Percentiles rank a stretch among this genome's conserved stretches.
These are phyloP conservation scores for Phyllopteryx taeniolatus DNA, from an alignment of 2,113 vertebrate species.

Conservation along the genomic window DNA sequence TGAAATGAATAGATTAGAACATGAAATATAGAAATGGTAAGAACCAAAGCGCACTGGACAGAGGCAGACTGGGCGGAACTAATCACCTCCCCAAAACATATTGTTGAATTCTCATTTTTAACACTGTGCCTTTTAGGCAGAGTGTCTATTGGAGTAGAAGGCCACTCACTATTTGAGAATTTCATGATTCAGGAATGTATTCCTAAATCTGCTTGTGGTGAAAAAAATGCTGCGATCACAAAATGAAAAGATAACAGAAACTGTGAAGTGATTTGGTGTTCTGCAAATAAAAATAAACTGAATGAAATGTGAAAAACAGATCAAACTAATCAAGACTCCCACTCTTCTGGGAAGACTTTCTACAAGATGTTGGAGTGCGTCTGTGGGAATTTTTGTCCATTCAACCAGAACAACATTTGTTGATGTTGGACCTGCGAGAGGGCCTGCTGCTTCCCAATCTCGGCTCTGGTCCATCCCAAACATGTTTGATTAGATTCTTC, in stretches of 20 bases:
- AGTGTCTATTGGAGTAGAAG: neutral
- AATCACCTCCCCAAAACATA: neutral
- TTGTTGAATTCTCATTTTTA: neutral
- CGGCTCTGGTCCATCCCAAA: neutral
- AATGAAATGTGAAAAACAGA: neutral
- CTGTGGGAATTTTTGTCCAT: slow-evolving; percentile 3
- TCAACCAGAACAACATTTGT: neutral
- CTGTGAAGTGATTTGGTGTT: neutral
- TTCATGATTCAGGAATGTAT: neutral
- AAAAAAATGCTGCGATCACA: neutral
- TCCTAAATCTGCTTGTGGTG: neutral
- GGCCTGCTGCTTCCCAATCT: neutral
- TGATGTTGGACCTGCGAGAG: neutral
- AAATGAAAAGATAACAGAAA: neutral
- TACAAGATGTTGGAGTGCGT: neutral
- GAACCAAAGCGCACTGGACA: neutral
- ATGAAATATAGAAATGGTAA: neutral
- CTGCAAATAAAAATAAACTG: neutral
- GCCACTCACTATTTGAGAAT: neutral
- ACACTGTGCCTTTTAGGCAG: neutral
- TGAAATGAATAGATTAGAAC: too few relatives aligned
- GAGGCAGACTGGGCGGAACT: neutral
- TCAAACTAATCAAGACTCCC: neutral
- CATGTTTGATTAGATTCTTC: neutral
- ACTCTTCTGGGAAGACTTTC: neutral